Percentiles rank a stretch among this genome's conserved stretches.
These are phyloP conservation scores for Larimichthys polyactis DNA, from an alignment of 2,113 vertebrate genomes.

Conservation along the genomic window DNA sequence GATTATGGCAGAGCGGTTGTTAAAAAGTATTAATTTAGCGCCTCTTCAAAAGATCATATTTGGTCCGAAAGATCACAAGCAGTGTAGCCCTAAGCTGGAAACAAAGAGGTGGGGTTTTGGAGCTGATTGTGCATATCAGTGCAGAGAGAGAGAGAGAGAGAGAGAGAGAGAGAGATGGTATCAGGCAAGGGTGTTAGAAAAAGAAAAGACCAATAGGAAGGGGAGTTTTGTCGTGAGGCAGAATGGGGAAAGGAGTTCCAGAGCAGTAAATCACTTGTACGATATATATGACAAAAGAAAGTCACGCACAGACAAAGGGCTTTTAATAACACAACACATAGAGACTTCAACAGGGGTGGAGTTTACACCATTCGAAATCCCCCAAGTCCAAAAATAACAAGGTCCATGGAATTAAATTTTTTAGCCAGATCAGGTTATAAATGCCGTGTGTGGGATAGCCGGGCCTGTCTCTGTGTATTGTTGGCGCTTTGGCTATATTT, in stretches of 20 bases:
- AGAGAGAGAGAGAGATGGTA: background rate
- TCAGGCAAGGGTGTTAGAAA: conserved; percentile 1
- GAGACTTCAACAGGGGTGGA: background rate
- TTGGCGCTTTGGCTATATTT: conserved; percentile 52
- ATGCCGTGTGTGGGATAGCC: background rate
- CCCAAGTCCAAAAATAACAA: conserved; percentile 42
- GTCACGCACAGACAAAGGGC: background rate
- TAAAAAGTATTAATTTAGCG: conserved; percentile 70
- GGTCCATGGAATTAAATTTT: conserved; percentile 27
- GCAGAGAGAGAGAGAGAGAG: conserved; percentile 10
- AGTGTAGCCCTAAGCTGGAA: conserved; percentile 39
- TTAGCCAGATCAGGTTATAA: conserved; percentile 32
- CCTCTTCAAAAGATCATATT: conserved; percentile 53
- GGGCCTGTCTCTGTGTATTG: conserved; percentile 15
- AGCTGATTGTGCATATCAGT: conserved; percentile 46
- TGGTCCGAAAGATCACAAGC: conserved; percentile 40
- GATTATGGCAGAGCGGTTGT: conserved; percentile 68
- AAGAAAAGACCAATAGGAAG: conserved; percentile 14
- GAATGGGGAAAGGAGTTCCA: conserved; percentile 19
- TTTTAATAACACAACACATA: conserved; percentile 1
- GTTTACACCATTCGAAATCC: conserved; percentile 41
- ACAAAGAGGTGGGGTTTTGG: conserved; percentile 53
- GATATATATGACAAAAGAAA: conserved; percentile 4
- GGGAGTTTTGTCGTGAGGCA: conserved; percentile 32
- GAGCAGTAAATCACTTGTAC: background rate